These are phyloP conservation scores for Drosophila merina DNA, from an alignment of 2,888 invertebrate species.

Conservation along the genomic window DNA sequence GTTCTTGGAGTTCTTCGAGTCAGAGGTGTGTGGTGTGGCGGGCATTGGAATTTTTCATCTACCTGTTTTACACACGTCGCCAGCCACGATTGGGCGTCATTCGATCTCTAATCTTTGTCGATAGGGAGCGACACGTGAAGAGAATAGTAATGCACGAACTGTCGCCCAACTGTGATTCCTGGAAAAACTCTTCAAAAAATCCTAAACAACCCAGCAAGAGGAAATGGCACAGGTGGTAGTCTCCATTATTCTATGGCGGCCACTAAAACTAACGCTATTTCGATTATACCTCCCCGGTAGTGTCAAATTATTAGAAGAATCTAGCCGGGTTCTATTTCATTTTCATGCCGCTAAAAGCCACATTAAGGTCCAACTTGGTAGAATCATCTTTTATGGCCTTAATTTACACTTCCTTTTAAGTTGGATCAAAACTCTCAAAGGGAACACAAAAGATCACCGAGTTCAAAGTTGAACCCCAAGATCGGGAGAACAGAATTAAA, in stretches of 20 bases:
- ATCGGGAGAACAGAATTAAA: conserved; percentile 51
- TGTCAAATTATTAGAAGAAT: conserved; percentile 55
- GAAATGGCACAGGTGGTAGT: not conserved
- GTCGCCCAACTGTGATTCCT: conserved; percentile 47
- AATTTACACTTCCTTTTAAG: conserved; percentile 76
- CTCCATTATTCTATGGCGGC: too few species aligned
- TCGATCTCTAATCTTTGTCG: conserved; percentile 43
- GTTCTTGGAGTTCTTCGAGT: conserved; percentile 22
- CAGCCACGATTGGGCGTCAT: conserved; percentile 29
- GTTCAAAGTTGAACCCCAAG: conserved; percentile 31
- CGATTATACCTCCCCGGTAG: conserved; percentile 57
- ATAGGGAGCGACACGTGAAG: conserved; percentile 45
- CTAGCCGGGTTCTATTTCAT: conserved; percentile 40
- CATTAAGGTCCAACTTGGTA: too few species aligned
- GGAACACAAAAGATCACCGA: conserved; percentile 28
- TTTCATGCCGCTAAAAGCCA: conserved; percentile 72
- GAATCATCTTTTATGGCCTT: conserved; percentile 63
- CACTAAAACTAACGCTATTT: conserved; percentile 10
- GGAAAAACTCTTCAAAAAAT: conserved; percentile 23
- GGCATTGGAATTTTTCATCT: conserved; percentile 42
- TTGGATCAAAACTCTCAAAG: conserved; percentile 5
- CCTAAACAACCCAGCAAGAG: conserved; percentile 11
- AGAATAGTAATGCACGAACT: conserved; percentile 37
- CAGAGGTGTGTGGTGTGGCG: conserved; percentile 17
- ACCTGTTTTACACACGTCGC: conserved; percentile 63